Percentiles rank a stretch among this genome's conserved stretches.
These are phyloP conservation scores for Melospiza melodia DNA, from an alignment of 2,113 vertebrate genomes.

Conservation along the genomic window DNA sequence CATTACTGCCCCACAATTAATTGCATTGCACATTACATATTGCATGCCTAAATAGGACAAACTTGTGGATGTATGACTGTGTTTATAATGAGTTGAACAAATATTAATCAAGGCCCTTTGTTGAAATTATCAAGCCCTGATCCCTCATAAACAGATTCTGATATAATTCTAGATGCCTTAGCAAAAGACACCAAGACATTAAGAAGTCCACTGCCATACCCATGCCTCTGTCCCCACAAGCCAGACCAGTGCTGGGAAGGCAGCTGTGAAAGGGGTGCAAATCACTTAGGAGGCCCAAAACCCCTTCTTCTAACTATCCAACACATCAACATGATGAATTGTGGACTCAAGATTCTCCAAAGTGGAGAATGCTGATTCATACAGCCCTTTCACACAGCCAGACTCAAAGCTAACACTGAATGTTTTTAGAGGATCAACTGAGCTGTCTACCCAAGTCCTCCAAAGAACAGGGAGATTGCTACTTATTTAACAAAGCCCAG, in stretches of 20 bases:
- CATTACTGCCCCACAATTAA: background rate
- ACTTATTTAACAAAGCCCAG: background rate
- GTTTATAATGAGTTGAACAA: background rate
- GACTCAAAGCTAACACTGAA: background rate
- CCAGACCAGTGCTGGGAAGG: background rate
- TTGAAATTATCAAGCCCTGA: slow-evolving; percentile 5
- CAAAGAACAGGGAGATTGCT: background rate
- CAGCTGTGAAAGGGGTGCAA: background rate
- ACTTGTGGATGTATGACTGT: background rate
- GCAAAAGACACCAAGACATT: background rate
- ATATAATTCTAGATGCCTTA: background rate
- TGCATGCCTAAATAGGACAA: background rate
- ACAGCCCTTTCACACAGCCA: background rate
- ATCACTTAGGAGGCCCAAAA: background rate
- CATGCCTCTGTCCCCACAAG: background rate
- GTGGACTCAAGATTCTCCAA: background rate
- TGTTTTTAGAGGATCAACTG: background rate
- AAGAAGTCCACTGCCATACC: background rate
- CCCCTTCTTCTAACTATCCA: background rate
- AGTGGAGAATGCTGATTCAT: background rate
- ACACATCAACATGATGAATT: background rate
- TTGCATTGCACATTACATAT: background rate
- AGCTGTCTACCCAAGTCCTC: background rate
- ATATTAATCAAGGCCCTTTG: background rate
- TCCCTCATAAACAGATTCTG: background rate